Evolutionary conservation across 2,797 vertebrate species (phyloP).

Genomic region (Squalus acanthias): DNA sequence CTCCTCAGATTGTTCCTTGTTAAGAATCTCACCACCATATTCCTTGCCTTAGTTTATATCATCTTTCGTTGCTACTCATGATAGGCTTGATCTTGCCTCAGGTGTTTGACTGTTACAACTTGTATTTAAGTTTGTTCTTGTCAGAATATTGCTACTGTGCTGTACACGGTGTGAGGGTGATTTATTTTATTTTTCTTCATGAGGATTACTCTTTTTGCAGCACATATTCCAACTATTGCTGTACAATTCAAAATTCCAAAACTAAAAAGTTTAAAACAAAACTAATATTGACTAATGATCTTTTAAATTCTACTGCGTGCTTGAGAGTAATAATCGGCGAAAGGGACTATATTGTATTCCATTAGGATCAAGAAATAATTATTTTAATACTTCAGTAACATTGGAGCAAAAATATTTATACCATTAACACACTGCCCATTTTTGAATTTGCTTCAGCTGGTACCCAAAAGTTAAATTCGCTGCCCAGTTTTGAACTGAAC

Average conservation of each 20-base stretch:
- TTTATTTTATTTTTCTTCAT: slow-evolving; percentile 13
- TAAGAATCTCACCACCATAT: not conserved
- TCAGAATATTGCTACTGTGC: not conserved
- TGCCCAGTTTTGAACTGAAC: not conserved
- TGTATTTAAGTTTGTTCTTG: not conserved
- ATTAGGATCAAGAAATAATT: not conserved
- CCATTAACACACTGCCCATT: not conserved
- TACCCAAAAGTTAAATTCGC: not conserved
- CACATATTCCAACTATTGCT: not conserved
- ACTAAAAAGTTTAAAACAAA: not conserved
- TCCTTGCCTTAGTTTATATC: not conserved
- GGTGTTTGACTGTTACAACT: not conserved
- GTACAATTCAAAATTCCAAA: not conserved
- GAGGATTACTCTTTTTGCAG: not conserved
- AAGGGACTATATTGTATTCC: not conserved
- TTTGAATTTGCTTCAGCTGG: not conserved
- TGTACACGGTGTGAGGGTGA: not conserved
- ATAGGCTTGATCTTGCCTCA: not conserved
- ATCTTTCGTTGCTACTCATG: not conserved
- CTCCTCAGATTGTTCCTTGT: not conserved
- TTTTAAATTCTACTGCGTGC: not conserved
- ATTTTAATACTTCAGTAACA: not conserved
- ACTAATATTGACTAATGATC: not conserved
- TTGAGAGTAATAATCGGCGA: not conserved
- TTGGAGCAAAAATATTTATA: not conserved